Evolutionary conservation across 2,888 invertebrate species (phyloP), one percentile per base, ranked within the genome.

Genomic region (Allophyes oxyacanthae): DNA sequence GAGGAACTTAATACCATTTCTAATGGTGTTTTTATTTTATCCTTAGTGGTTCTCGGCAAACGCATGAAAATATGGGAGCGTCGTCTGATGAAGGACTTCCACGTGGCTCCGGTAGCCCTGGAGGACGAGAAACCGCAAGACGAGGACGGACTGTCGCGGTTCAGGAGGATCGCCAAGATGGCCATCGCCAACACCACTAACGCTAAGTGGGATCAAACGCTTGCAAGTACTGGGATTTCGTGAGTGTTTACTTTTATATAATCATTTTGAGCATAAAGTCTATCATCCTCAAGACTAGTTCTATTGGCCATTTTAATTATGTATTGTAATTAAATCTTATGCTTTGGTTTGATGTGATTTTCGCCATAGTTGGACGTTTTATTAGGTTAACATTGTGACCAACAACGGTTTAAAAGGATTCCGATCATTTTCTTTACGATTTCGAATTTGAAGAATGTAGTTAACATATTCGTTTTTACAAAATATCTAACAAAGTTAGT

Each of bases 41-140:
- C 25, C 11, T 36, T 52, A 97, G 97, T 96, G 69, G 95, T 96
- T 26, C 94, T 97, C 32, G 97, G 97, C 0, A 97, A 96, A 79
- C 96, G 95, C 61, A 97, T 97, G 95, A 97, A 96, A 80, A 94
- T 97, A 0, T 98, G 98, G 97, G 98, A 98, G 84, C 95, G 98
- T n/a, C 95, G 97, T 0, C 90, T 98, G 48, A 97, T 98, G 97
- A 97, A 97, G 84, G 97, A 97, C 86, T 98, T 98, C 92, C 97
- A 97, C 77, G 97, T 98, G 48, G 96, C 97, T 0, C 97, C 97
- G 0, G 95, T 97, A 4, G 94, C 95, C 1, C 94, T 95, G 3
- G 96, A 96, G 28, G 96, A 96, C 68, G 94, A 84, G 76, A 94
- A 84, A 50, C 89, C 90, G 8, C 89, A 86, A 0, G 85, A 82